phyloP scores from a whole-genome alignment of 2,113 vertebrate genomes.

The Mus pahari region DNA sequence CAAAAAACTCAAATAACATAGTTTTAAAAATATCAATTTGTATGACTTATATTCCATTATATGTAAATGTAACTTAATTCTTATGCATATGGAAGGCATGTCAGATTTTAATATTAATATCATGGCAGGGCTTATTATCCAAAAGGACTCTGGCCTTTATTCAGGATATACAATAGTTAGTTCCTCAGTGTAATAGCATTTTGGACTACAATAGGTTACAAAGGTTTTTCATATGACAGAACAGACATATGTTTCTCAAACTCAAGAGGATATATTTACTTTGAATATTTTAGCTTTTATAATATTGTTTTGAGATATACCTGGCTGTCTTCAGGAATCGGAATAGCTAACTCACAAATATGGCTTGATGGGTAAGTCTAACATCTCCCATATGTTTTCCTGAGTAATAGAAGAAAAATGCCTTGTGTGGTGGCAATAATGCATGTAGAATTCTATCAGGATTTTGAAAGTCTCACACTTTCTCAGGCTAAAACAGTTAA shows the following conservation, averaged over 20 bases:
- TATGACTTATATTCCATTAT: background rate
- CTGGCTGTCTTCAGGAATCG: background rate
- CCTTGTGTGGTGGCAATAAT: too few relatives aligned
- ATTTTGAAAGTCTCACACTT: background rate
- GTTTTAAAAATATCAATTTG: background rate
- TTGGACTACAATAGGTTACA: background rate
- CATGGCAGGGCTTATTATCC: background rate
- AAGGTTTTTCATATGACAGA: background rate
- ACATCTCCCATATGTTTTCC: background rate
- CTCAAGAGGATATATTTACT: fast-evolving
- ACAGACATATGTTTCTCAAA: background rate
- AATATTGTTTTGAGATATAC: background rate
- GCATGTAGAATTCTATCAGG: background rate
- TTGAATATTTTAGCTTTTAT: background rate
- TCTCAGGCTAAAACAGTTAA: background rate
- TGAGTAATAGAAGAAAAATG: background rate
- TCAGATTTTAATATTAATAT: background rate
- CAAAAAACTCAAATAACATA: background rate
- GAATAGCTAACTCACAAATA: background rate
- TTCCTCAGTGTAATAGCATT: background rate
- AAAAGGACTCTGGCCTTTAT: background rate
- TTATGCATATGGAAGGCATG: background rate
- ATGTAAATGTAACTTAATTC: background rate
- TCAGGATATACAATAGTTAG: background rate
- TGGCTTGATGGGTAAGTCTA: background rate